Conservation (phyloP, 1,140 invertebrate species). For the Drosophila pachea region DNA sequence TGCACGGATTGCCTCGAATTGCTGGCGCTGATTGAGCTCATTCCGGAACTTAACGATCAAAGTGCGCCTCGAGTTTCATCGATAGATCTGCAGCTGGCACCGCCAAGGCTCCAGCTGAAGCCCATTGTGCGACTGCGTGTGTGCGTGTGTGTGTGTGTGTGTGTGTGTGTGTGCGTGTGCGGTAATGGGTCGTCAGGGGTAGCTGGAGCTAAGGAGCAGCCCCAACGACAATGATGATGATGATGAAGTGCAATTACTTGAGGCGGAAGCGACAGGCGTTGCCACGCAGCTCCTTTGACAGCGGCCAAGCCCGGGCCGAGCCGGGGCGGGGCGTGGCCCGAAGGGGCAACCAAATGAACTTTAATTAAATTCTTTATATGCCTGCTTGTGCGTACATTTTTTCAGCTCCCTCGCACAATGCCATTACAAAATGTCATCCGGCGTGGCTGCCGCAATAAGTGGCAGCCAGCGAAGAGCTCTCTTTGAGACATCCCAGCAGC, state of each 20-base stretch:
- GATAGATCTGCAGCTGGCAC: neutral
- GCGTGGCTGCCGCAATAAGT: slow-evolving; percentile 1
- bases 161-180: slow-evolving; percentile 29
- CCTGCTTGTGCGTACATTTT: slow-evolving; percentile 54
- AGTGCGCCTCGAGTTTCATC: too few relatives aligned
- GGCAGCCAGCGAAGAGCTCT: too few relatives aligned
- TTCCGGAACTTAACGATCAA: too few relatives aligned
- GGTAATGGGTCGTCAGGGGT: slow-evolving; percentile 31
- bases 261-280: slow-evolving; percentile 55
- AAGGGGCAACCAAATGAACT: slow-evolving; percentile 59
- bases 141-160: slow-evolving; percentile 8
- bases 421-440: slow-evolving; percentile 59
- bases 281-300: slow-evolving; percentile 23
- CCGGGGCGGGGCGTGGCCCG: neutral
- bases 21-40: too few relatives aligned
- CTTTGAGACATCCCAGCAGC: neutral
- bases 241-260: slow-evolving; percentile 67
- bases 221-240: slow-evolving; percentile 41
- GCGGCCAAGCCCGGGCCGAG: neutral
- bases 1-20: too few relatives aligned
- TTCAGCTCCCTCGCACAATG: slow-evolving; percentile 26
- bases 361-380: slow-evolving; percentile 74
- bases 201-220: neutral
- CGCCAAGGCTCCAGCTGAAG: neutral
- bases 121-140: slow-evolving; percentile 25